Percentiles rank a stretch among this genome's conserved stretches.
These are phyloP conservation scores for Crocallis elinguaria DNA, from an alignment of 2,888 invertebrate genomes.

Conservation along the genomic window DNA sequence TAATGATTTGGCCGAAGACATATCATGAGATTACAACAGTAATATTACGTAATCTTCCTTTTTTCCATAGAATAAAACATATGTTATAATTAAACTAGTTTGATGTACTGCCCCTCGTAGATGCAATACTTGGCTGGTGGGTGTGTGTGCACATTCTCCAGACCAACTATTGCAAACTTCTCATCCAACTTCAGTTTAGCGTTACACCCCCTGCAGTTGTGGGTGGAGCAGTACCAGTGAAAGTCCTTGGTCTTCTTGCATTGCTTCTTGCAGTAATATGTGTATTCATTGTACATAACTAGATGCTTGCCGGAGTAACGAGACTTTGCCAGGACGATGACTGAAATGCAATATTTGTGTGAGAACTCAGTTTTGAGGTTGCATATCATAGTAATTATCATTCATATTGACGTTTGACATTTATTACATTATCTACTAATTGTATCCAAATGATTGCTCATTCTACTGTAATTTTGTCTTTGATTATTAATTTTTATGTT, in stretches of 20 bases:
- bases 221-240: constrained; percentile 75
- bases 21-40: too few relatives aligned
- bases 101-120: constrained; percentile 63
- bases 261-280: constrained; percentile 72
- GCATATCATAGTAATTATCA: too few relatives aligned
- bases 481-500: too few relatives aligned
- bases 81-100: constrained; percentile 36
- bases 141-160: constrained; percentile 62
- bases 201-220: constrained; percentile 72
- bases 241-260: constrained; percentile 64
- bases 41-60: too few relatives aligned
- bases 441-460: too few relatives aligned
- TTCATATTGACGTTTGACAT: too few relatives aligned
- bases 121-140: constrained; percentile 68
- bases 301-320: constrained; percentile 68
- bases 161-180: constrained; percentile 57
- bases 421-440: too few relatives aligned
- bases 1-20: too few relatives aligned
- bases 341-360: constrained; percentile 47
- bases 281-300: constrained; percentile 69
- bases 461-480: too few relatives aligned
- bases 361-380: too few relatives aligned
- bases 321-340: constrained; percentile 66
- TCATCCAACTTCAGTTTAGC: constrained; percentile 66
- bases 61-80: too few relatives aligned